Evolutionary conservation across 1,140 invertebrate genomes (phyloP), one percentile per base, ranked within the genome.

Genomic region (Pemphigus obesinymphae): DNA sequence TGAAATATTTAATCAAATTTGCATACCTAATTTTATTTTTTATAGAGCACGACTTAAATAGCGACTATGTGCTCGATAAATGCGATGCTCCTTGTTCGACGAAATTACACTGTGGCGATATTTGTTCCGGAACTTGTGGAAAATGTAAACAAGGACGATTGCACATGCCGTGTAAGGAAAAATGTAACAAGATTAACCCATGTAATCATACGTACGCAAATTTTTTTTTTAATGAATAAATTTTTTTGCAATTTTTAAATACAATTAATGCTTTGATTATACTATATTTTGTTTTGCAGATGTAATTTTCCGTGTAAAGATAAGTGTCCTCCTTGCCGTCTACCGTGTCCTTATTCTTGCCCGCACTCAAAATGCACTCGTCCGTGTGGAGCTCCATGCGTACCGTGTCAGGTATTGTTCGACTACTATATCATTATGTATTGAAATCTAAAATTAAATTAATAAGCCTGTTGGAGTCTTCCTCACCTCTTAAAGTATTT

Each of bases 301-400:
- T 94, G 93, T 85, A 86, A 88, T 40, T 89, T 88, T 55, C 89
- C 89, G 0, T 92, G 91, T 83, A 88, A 89, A 72, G 85, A 88
- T 76, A 84, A 87, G 29, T 93, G 92, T 83, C 90, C 90, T 26
- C 91, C 92, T 3, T 93, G 92, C 85, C 86, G 85, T 34, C 85
- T 87, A 78, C 84, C 78, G 17, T 93, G 92, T 85, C 83, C 88
- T 82, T 89, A 90, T 68, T 86, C 85, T 66, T 94, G 92, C 86
- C 72, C 83, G 29, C 90, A 91, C 84, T 89, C 87, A 48, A 86
- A 84, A 81, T 93, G 92, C 84, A 84, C 83, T 0, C 87, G 88
- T 40, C 83, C 84, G 34, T 93, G 92, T 86, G 91, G 91, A 4
- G 86, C 88, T 53, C 88, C 89, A 1, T 94, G 93, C 85, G 85